A percentile compares a stretch with the other conserved stretches of the same genome.
Evolutionary conservation across 1,140 invertebrate species (phyloP).

Genomic region (Helicorthomorpha holstii): DNA sequence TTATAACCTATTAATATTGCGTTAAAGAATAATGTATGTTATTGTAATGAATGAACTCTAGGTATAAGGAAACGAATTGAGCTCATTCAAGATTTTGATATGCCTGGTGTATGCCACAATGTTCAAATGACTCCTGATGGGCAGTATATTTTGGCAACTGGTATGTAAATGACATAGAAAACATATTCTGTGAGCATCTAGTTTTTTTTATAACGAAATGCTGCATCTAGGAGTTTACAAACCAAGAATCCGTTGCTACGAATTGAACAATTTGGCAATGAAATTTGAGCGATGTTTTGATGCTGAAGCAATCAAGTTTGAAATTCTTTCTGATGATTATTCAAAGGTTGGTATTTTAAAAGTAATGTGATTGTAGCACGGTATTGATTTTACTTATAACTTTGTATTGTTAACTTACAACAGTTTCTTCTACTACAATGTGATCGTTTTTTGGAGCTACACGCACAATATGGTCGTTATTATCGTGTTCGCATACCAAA

Average conservation of each 20-base stretch:
- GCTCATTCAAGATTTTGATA: slow-evolving; percentile 97
- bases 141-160: slow-evolving; percentile 74
- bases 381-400: too few relatives aligned
- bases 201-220: slow-evolving; percentile 4
- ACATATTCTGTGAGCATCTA: slow-evolving; percentile 4
- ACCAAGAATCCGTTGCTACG: slow-evolving; percentile 86
- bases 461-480: slow-evolving; percentile 78
- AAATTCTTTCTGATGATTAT: slow-evolving; percentile 76
- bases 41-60: slow-evolving; percentile 9
- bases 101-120: slow-evolving; percentile 80
- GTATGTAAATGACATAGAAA: slow-evolving; percentile 13
- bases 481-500: slow-evolving; percentile 81
- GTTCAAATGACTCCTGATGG: slow-evolving; percentile 79
- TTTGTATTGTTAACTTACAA: not conserved
- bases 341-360: slow-evolving; percentile 43
- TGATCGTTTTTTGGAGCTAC: slow-evolving; percentile 81
- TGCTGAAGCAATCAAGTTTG: slow-evolving; percentile 78
- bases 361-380: not conserved
- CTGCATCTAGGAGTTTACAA: slow-evolving; percentile 68
- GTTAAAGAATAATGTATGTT: not conserved
- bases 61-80: slow-evolving; percentile 80
- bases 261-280: slow-evolving; percentile 85
- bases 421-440: slow-evolving; percentile 39
- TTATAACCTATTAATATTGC: not conserved
- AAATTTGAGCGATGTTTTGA: slow-evolving; percentile 99